These are phyloP conservation scores for Sinella curviseta DNA, from an alignment of 1,140 invertebrate species.

Conservation along the genomic window DNA sequence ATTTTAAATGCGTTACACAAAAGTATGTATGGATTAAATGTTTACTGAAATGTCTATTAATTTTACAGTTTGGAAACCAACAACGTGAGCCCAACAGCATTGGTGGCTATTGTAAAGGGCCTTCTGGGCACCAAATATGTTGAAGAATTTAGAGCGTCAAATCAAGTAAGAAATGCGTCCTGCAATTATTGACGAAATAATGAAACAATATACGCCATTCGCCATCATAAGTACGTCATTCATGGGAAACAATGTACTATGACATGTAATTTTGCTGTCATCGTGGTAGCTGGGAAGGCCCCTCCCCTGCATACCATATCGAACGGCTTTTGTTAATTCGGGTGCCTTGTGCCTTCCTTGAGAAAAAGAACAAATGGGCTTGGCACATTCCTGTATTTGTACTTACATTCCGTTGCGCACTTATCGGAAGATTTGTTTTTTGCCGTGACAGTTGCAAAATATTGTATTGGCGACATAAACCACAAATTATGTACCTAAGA, in stretches of 20 bases:
- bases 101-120: conserved; percentile 81
- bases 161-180: conserved; percentile 81
- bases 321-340: too few relatives aligned
- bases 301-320: too few relatives aligned
- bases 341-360: too few relatives aligned
- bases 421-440: background rate
- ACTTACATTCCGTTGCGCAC: background rate
- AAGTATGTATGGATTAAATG: background rate
- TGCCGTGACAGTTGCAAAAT: too few relatives aligned
- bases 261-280: too few relatives aligned
- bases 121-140: conserved; percentile 81
- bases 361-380: too few relatives aligned
- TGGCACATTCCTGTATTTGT: background rate
- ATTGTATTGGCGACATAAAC: background rate
- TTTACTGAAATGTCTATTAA: background rate
- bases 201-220: too few relatives aligned
- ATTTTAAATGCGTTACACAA: background rate
- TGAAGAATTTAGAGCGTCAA: conserved; percentile 90
- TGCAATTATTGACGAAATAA: too few relatives aligned
- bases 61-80: conserved; percentile 84
- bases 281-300: too few relatives aligned
- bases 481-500: background rate
- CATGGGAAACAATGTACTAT: too few relatives aligned
- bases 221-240: too few relatives aligned
- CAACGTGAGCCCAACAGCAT: conserved; percentile 80